Conservation (phyloP, 2,797 vertebrate species). For the Neosilurus hyrtlii region DNA sequence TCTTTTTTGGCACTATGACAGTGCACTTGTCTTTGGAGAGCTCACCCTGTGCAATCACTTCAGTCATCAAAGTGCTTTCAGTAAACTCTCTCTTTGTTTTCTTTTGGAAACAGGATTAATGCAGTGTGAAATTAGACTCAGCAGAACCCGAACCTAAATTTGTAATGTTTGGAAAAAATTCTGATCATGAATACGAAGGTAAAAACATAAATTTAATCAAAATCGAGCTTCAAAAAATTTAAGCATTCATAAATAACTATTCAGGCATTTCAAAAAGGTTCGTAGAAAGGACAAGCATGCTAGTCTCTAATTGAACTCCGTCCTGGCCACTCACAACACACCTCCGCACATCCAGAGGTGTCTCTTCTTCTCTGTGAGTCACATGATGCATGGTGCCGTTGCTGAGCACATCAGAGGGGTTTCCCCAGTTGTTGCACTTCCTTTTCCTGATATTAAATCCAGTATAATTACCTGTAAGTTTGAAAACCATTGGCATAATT, state of each 20-base stretch:
- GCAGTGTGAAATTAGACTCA: not conserved
- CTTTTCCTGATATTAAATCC: not conserved
- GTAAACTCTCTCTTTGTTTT: not conserved
- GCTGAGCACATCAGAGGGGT: not conserved
- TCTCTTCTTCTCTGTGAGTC: not conserved
- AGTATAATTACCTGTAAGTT: not conserved
- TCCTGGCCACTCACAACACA: not conserved
- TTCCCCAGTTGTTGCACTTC: not conserved
- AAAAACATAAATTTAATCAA: not conserved
- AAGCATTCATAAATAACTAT: not conserved
- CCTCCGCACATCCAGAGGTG: not conserved
- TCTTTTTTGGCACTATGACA: not conserved
- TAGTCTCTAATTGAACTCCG: not conserved
- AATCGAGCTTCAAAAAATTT: not conserved
- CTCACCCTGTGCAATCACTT: slow-evolving; percentile 4
- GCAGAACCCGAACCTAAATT: not conserved
- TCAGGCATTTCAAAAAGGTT: not conserved
- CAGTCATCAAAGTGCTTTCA: not conserved
- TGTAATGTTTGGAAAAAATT: not conserved
- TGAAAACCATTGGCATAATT: too few species aligned
- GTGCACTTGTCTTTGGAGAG: not conserved
- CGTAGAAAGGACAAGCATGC: not conserved
- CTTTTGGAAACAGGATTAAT: not conserved
- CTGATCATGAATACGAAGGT: not conserved
- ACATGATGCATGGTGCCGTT: not conserved